These are phyloP conservation scores for Denticeps clupeoides DNA, from an alignment of 2,797 vertebrate species.

Conservation along the genomic window DNA sequence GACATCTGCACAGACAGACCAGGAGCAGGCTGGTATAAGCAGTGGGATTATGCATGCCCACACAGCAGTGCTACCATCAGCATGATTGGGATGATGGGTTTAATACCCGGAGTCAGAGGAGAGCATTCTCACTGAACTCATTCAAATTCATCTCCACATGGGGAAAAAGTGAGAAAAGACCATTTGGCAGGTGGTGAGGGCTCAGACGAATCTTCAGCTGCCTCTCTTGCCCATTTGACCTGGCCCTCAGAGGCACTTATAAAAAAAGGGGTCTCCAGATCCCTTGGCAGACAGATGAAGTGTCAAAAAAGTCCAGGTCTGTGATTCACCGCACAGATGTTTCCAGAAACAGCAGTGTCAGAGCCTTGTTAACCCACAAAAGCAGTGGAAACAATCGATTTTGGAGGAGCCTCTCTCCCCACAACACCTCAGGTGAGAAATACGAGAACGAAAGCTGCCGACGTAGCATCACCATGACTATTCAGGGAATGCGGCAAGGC, in stretches of 20 bases:
- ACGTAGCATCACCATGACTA: neutral
- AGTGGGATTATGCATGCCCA: neutral
- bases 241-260: no score
- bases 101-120: neutral
- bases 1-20: neutral
- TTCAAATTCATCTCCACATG: no score
- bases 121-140: no score
- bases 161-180: no score
- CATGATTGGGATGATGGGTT: neutral
- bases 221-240: no score
- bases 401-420: neutral
- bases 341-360: constrained; percentile 1
- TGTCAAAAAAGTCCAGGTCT: no score
- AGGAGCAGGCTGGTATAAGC: neutral
- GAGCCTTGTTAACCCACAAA: constrained; percentile 18
- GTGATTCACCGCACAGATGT: constrained; percentile 10
- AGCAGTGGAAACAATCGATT: constrained; percentile 19
- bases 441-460: neutral
- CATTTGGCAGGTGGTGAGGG: no score
- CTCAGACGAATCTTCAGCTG: no score
- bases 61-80: neutral
- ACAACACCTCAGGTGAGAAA: neutral
- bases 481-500: neutral
- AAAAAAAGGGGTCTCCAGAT: no score
- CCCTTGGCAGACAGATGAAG: no score